Percentiles rank a stretch among this genome's conserved stretches.
These are phyloP conservation scores for Luscinia luscinia DNA, from an alignment of 2,797 vertebrate species.

Conservation along the genomic window DNA sequence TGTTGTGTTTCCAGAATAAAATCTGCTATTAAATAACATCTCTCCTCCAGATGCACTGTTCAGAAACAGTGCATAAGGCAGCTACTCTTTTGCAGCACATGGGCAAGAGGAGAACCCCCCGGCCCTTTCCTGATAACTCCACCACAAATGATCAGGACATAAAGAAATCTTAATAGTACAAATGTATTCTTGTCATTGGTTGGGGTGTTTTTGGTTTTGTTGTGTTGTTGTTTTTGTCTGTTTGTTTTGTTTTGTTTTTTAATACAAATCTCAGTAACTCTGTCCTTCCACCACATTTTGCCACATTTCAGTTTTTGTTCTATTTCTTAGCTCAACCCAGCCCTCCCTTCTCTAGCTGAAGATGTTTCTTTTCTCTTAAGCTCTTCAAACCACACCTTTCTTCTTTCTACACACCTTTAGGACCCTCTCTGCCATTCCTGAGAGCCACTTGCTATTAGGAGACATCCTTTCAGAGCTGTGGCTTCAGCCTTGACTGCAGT, in stretches of 20 bases:
- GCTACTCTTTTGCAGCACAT: background rate
- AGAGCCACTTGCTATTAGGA: background rate
- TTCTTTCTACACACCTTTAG: background rate
- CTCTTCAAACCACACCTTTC: background rate
- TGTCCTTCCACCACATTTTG: background rate
- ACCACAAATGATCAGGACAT: fast-evolving
- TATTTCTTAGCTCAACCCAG: background rate
- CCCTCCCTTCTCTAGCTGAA: background rate
- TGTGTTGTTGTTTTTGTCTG: background rate
- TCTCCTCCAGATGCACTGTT: background rate
- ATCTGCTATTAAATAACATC: background rate
- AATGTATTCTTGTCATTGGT: background rate
- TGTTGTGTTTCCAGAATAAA: background rate
- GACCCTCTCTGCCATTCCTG: background rate
- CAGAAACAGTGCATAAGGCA: background rate
- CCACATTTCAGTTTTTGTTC: background rate
- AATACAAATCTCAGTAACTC: background rate
- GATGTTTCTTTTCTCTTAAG: background rate
- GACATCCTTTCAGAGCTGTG: background rate
- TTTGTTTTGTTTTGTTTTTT: background rate
- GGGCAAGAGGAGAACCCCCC: background rate
- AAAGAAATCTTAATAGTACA: background rate
- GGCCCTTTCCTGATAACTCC: background rate
- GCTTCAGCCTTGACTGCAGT: background rate
- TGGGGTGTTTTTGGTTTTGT: background rate